A percentile compares a stretch with the other conserved stretches of the same genome.
phyloP scores from a whole-genome alignment of 1,140 invertebrate species.

The Nephila pilipes region DNA sequence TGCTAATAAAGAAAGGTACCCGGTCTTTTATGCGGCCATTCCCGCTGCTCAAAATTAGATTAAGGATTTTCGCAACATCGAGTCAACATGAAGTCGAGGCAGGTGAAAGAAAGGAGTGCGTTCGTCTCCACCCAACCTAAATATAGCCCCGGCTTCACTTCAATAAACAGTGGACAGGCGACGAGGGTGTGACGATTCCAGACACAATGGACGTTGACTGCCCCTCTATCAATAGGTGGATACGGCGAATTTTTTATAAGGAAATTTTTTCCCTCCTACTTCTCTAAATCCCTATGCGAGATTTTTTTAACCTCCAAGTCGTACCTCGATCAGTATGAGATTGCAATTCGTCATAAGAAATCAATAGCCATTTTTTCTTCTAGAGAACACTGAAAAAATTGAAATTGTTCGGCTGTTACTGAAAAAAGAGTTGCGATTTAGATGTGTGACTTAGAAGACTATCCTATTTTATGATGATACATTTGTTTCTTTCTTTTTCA shows the following conservation, averaged over 20 bases:
- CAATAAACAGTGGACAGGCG: slow-evolving; percentile 75
- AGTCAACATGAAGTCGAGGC: slow-evolving; percentile 75
- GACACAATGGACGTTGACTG: slow-evolving; percentile 62
- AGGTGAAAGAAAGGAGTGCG: slow-evolving; percentile 72
- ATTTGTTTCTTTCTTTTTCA: too few relatives aligned
- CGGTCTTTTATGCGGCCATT: slow-evolving; percentile 74
- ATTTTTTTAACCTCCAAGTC: slow-evolving; percentile 2
- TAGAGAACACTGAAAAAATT: too few relatives aligned
- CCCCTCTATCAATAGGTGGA: slow-evolving; percentile 58
- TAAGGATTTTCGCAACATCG: slow-evolving; percentile 75
- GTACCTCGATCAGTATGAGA: not conserved
- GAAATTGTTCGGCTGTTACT: too few relatives aligned
- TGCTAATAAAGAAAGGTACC: slow-evolving; percentile 72
- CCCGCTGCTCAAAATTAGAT: slow-evolving; percentile 74
- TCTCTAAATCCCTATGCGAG: not conserved
- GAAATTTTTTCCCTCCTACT: not conserved
- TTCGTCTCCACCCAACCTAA: slow-evolving; percentile 74
- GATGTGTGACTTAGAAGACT: too few relatives aligned
- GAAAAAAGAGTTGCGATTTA: too few relatives aligned
- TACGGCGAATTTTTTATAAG: slow-evolving; percentile 61
- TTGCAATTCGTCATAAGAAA: not conserved
- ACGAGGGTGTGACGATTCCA: slow-evolving; percentile 72
- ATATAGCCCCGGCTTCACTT: slow-evolving; percentile 72
- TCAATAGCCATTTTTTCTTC: too few relatives aligned
- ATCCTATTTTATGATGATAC: too few relatives aligned